Percentiles rank a stretch among this genome's conserved stretches.
These are phyloP conservation scores for Linnaemya tessellans DNA, from an alignment of 2,888 invertebrate genomes.

Conservation along the genomic window DNA sequence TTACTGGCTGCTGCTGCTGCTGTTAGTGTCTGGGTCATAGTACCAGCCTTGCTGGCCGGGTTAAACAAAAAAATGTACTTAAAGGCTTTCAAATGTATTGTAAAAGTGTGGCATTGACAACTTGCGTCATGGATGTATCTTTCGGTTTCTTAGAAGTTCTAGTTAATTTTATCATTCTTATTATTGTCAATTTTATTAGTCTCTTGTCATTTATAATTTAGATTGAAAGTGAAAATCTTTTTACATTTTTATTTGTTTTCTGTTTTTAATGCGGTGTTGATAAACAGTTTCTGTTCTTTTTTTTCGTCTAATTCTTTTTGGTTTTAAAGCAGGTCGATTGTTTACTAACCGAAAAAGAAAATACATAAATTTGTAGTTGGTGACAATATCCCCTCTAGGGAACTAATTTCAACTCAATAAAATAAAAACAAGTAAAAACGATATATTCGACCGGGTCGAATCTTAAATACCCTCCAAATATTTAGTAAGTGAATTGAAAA, in stretches of 20 bases:
- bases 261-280: neutral
- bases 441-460: no score
- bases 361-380: no score
- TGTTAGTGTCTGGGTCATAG: neutral
- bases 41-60: neutral
- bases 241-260: neutral
- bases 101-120: neutral
- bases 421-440: no score
- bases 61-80: neutral
- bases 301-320: neutral
- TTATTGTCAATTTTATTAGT: conserved; percentile 8
- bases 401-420: no score
- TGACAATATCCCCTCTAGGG: no score
- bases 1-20: conserved; percentile 17
- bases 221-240: conserved; percentile 6
- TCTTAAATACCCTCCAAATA: no score
- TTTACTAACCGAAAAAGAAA: neutral
- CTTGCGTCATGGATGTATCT: neutral
- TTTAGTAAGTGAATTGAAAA: no score
- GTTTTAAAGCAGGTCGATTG: neutral
- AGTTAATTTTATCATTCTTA: neutral
- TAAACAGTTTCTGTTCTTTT: neutral
- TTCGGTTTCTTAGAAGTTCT: conserved; percentile 11
- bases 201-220: conserved; percentile 23
- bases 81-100: neutral